Evolutionary conservation across 2,888 invertebrate genomes (phyloP), one percentile per base, ranked within the genome.

Genomic region (Eucriotettix oculatus): DNA sequence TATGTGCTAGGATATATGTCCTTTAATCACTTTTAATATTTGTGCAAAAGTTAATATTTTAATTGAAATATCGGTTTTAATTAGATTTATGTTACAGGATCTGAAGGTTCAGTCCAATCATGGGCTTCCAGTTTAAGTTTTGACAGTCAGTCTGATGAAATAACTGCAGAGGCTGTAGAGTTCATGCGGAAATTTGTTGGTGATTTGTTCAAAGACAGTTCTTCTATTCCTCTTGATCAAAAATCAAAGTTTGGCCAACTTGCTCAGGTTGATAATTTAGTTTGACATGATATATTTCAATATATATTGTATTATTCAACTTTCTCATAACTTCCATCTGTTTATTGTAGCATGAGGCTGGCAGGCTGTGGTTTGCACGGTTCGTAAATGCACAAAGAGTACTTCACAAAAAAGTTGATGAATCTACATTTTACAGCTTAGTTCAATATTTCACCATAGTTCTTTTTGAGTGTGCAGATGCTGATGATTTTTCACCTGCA

Each of bases 371-470:
- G 84, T 86, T 86, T 71, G 79, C 84, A 7, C 75, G 85, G 60
- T 82, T 82, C 66, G 80, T 86, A 12, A 81, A 82, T 66, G 79
- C 79, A 16, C 79, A 85, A 73, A 76, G 85, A 63, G 79, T 79
- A 54, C 78, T 79, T 60, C 78, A 80, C 48, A 79, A 79, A 67
- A 76, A 78, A 60, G 82, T 86, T 0, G 76, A 78, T 41, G 84
- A 85, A 68, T 74, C 79, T 56, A 82, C 84, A 2, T 85, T 86
- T 69, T 84, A 82, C 70, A 81, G 82, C 1, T 72, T 86, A 64
- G 81, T 84, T 12, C 86, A 86, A 71, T 82, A 83, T 71, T 85
- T 86, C 68, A 83, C 85, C 0, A 78, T 86, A 29, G 79, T 82
- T 14, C 73, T 86, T 58, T 85, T 86, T 68, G 86, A 86, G 70